Evolutionary conservation across 64 coral and sea anemone species (phyloP).

Genomic region (Stylophora pistillata): DNA sequence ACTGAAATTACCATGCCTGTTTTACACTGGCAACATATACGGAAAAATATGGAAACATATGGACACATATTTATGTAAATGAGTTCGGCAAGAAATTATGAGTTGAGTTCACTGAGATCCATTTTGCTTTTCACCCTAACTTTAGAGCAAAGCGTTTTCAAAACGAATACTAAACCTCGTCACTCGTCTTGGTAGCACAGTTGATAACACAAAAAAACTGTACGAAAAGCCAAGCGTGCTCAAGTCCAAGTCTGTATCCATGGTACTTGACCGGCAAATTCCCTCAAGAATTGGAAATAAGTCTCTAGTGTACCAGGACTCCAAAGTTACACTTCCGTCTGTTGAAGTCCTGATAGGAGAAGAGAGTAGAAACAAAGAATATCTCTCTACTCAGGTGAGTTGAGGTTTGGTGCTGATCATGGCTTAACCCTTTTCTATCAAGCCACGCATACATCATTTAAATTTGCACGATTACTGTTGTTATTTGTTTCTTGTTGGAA

Average conservation of each 20-base stretch:
- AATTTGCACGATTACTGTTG: no score
- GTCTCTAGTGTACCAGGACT: conserved; percentile 19
- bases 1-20: no score
- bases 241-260: conserved; percentile 67
- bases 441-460: no score
- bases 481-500: no score
- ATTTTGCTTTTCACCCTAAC: neutral
- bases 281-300: conserved; percentile 61
- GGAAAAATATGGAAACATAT: no score
- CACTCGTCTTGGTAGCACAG: conserved; percentile 53
- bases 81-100: no score
- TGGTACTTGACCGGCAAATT: conserved; percentile 77
- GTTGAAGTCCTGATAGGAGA: conserved; percentile 52
- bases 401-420: neutral
- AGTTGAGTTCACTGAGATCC: neutral
- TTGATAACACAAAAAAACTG: conserved; percentile 69
- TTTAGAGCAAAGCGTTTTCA: conserved; percentile 60
- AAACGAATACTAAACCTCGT: conserved; percentile 42
- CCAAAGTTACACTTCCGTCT: conserved; percentile 56
- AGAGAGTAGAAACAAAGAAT: neutral
- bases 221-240: conserved; percentile 87
- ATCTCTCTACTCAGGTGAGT: conserved; percentile 72
- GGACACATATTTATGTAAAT: no score
- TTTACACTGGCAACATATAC: no score
- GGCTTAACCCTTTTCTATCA: neutral